phyloP scores from a whole-genome alignment of 2,797 vertebrate species.

The Hapalemur alaotrensis region DNA sequence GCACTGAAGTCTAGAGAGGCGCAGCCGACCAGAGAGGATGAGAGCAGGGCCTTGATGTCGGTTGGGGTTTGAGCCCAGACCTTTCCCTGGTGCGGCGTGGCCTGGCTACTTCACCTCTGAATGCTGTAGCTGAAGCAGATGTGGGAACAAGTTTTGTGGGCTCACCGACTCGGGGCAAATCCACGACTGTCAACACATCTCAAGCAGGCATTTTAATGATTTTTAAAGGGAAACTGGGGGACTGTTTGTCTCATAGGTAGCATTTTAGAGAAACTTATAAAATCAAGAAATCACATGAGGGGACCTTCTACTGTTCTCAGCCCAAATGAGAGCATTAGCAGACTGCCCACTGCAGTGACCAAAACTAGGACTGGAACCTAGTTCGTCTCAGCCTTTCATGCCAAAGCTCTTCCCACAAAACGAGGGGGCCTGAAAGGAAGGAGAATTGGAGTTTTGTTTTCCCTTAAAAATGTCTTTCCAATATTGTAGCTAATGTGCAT shows the following conservation, averaged over 20 bases:
- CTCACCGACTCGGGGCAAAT: background rate
- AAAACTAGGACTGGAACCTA: background rate
- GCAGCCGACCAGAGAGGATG: background rate
- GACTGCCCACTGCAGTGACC: background rate
- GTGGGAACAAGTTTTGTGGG: accelerated
- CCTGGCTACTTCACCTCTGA: background rate
- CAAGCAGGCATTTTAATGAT: background rate
- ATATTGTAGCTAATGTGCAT: background rate
- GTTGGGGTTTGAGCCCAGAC: background rate
- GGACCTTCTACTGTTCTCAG: background rate
- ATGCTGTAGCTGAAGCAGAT: background rate
- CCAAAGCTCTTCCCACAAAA: background rate
- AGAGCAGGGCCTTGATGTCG: background rate
- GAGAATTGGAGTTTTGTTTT: background rate
- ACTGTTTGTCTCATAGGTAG: background rate
- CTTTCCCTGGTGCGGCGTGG: background rate
- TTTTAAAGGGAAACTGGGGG: background rate
- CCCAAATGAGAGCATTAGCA: background rate
- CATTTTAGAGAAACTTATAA: background rate
- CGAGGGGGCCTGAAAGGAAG: background rate
- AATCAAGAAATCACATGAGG: background rate
- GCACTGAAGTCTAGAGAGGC: background rate
- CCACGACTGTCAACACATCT: background rate
- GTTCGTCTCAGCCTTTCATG: background rate
- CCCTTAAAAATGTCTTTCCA: background rate